Percentiles rank a stretch among this genome's conserved stretches.
phyloP scores from a whole-genome alignment of 1,140 invertebrate species.

The Chironomus tepperi region DNA sequence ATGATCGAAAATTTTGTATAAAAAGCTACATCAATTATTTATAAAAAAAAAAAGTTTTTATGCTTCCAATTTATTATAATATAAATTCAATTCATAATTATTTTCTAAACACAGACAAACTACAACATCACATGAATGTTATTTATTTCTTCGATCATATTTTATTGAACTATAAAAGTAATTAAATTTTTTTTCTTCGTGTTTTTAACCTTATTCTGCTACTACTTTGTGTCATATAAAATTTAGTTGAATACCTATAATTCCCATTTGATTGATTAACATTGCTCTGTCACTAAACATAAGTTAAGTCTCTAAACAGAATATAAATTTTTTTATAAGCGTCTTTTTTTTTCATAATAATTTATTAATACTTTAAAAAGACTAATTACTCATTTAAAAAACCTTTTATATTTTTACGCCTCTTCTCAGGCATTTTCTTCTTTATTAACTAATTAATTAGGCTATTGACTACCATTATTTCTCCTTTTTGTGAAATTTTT shows the following conservation, averaged over 20 bases:
- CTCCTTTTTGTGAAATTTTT: neutral
- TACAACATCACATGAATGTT: neutral
- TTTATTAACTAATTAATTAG: slow-evolving; percentile 19
- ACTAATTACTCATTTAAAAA: too few relatives aligned
- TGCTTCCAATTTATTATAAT: too few relatives aligned
- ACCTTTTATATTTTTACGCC: neutral
- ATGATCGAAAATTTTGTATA: too few relatives aligned
- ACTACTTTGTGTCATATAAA: neutral
- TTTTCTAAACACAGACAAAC: neutral
- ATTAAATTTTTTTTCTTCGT: neutral
- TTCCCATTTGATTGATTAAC: neutral
- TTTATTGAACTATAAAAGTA: slow-evolving; percentile 3
- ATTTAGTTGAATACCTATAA: neutral
- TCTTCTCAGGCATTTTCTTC: neutral
- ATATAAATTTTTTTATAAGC: too few relatives aligned
- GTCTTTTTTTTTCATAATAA: too few relatives aligned
- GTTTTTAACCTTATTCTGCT: neutral
- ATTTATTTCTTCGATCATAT: neutral
- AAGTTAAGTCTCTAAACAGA: neutral
- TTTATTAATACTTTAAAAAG: too few relatives aligned
- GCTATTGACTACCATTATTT: slow-evolving; percentile 12
- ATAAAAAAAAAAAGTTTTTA: too few relatives aligned
- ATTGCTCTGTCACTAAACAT: neutral
- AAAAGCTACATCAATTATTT: too few relatives aligned
- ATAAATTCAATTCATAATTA: too few relatives aligned